Percentiles rank a stretch among this genome's conserved stretches.
Evolutionary conservation across 2,113 vertebrate genomes (phyloP).

Genomic region (Athene cunicularia): DNA sequence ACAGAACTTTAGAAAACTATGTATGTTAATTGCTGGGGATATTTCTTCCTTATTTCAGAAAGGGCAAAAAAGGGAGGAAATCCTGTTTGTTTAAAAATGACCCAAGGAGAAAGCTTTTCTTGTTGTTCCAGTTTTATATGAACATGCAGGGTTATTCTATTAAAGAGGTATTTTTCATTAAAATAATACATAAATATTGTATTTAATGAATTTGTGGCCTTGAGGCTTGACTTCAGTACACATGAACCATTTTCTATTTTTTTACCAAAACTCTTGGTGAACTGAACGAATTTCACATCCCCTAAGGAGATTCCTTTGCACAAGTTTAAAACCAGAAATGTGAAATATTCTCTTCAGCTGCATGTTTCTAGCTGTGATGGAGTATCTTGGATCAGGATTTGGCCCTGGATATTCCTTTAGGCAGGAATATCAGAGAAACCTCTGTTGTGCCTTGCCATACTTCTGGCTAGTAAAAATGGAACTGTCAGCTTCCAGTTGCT

Average conservation of each 20-base stretch:
- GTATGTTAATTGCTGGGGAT: neutral
- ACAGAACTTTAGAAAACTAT: neutral
- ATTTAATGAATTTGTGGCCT: constrained; percentile 8
- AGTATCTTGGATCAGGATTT: constrained; percentile 19
- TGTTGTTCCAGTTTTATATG: neutral
- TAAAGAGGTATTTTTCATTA: constrained; percentile 46
- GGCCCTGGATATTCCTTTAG: neutral
- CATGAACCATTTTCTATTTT: neutral
- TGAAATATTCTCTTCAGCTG: neutral
- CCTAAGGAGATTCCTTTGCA: neutral
- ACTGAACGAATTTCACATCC: neutral
- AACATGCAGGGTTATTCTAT: neutral
- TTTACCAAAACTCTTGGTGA: neutral
- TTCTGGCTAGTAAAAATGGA: constrained; percentile 43
- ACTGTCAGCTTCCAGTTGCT: constrained; percentile 44
- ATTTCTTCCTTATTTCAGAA: neutral
- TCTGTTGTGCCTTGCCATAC: neutral
- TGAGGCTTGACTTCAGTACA: neutral
- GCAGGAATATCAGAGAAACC: constrained; percentile 11
- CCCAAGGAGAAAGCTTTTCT: neutral
- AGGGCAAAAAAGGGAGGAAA: neutral
- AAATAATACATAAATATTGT: constrained; percentile 44
- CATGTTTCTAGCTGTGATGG: neutral
- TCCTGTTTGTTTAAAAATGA: neutral
- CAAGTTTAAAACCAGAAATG: constrained; percentile 3